Evolutionary conservation across 2,113 vertebrate species (phyloP), one percentile per base, ranked within the genome.

Genomic region (Aldabrachelys gigantea): DNA sequence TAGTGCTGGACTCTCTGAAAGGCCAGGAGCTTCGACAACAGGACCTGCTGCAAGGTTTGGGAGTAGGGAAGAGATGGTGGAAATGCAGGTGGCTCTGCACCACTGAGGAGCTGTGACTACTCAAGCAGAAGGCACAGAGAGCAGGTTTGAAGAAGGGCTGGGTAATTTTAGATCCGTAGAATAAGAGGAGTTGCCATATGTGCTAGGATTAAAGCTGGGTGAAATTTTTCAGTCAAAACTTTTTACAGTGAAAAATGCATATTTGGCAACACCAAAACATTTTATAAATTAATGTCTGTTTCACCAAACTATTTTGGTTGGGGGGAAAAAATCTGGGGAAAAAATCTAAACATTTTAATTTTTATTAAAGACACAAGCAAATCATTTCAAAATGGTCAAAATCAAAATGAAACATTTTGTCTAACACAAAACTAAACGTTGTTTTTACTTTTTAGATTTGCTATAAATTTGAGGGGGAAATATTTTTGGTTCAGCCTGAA

Each of bases 171-270:
- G 96, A 93, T 57, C 96, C 81, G 57, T 5, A 80, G 95, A 85
- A 87, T 91, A 59, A 95, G 92, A 95, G 49, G 92, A 96, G 95
- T 75, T 91, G 96, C 97, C 97, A 96, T 95, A 97, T 96, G 96
- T 44, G 10, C 5, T 41, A 76, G 21, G 38, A 25, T 41, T 76
- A 76, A 10, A 25, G 24, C 72, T 44, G 12, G n/a, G 24, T 27
- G 41, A 69, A n/a, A 9, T 17, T 69, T 69, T 69, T 69, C 35
- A n/a, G 62, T 35, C 62, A n/a, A n/a, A 69, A 9, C 4, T n/a
- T 69, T 57, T n/a, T 69, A 17, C 62, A 21, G 35, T n/a, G 35
- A 16, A n/a, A 35, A 69, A 69, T 19, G 17, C 62, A 69, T 35
- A 69, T 69, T 19, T n/a, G 31, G 16, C 2, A 2, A n/a, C 35